Evolutionary conservation across 2,888 invertebrate genomes (phyloP).

Genomic region (Octonoba sinensis): DNA sequence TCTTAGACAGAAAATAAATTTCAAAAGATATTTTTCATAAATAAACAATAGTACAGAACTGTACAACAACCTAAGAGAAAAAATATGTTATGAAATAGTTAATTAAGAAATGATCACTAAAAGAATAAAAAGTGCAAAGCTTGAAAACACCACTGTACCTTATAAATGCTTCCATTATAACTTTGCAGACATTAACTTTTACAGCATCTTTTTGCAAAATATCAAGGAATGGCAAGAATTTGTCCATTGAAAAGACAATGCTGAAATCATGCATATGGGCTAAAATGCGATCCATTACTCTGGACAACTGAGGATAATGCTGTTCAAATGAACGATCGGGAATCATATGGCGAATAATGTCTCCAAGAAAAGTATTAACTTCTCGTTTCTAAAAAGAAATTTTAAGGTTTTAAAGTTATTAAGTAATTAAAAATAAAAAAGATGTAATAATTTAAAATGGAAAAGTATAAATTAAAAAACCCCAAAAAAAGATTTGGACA

Average conservation of each 20-base stretch:
- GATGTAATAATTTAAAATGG: too few relatives aligned
- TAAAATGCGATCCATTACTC: slow-evolving; percentile 82
- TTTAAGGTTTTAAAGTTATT: neutral
- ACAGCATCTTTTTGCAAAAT: slow-evolving; percentile 87
- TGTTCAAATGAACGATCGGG: slow-evolving; percentile 84
- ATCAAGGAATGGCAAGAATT: slow-evolving; percentile 90
- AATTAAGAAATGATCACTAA: too few relatives aligned
- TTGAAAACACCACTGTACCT: slow-evolving; percentile 51
- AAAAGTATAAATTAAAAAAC: too few relatives aligned
- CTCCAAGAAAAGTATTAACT: slow-evolving; percentile 86
- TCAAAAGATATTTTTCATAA: too few relatives aligned
- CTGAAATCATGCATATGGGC: slow-evolving; percentile 84
- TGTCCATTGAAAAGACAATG: slow-evolving; percentile 85
- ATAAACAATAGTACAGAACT: too few relatives aligned
- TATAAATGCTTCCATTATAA: slow-evolving; percentile 76
- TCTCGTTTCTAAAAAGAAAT: slow-evolving; percentile 79
- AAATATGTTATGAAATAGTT: too few relatives aligned
- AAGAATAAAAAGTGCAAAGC: neutral
- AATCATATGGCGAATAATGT: slow-evolving; percentile 86
- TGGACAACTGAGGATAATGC: slow-evolving; percentile 83
- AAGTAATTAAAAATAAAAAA: too few relatives aligned
- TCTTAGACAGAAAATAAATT: too few relatives aligned
- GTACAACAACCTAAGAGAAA: too few relatives aligned
- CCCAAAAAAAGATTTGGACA: too few relatives aligned
- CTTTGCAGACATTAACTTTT: slow-evolving; percentile 87